These are phyloP conservation scores for Stomatorhinus ivindoensis DNA, from an alignment of 2,113 vertebrate species.

Conservation along the genomic window DNA sequence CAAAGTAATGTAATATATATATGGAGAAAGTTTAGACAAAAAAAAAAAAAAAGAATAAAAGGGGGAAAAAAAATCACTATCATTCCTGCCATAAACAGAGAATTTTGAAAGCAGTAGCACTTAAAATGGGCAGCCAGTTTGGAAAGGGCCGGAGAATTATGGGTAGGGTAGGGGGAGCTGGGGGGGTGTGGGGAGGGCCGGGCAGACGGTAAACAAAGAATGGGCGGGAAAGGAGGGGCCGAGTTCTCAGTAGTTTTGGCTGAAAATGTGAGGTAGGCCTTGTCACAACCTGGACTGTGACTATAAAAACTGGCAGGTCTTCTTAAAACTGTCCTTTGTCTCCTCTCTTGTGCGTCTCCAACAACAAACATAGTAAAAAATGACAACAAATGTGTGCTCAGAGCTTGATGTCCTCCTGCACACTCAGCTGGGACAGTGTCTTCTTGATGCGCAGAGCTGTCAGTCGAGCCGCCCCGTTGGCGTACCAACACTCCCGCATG, in stretches of 20 bases:
- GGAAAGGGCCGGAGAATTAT: not conserved
- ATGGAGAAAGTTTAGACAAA: not conserved
- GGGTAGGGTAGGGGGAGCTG: not conserved
- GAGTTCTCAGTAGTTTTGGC: conserved; percentile 23
- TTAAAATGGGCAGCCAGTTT: not conserved
- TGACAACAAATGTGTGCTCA: conserved; percentile 29
- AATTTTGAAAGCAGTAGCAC: not conserved
- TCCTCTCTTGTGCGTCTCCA: conserved; percentile 30
- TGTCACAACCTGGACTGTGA: conserved; percentile 45
- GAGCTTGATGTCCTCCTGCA: conserved; percentile 91
- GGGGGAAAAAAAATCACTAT: not conserved
- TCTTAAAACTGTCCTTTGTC: conserved; percentile 36
- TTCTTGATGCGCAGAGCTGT: conserved; percentile 95
- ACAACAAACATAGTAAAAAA: not conserved
- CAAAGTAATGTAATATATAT: not conserved
- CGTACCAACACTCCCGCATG: conserved; percentile 96
- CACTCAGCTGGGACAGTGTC: conserved; percentile 87
- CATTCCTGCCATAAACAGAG: conserved; percentile 12
- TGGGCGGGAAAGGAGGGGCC: not conserved
- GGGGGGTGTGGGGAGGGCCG: not conserved
- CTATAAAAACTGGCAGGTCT: conserved; percentile 53
- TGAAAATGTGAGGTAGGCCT: conserved; percentile 26
- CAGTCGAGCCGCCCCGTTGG: conserved; percentile 81
- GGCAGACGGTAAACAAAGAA: not conserved
- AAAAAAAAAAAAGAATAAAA: not conserved